phyloP scores from a whole-genome alignment of 2,797 vertebrate genomes.

The Leptoclinus maculatus region DNA sequence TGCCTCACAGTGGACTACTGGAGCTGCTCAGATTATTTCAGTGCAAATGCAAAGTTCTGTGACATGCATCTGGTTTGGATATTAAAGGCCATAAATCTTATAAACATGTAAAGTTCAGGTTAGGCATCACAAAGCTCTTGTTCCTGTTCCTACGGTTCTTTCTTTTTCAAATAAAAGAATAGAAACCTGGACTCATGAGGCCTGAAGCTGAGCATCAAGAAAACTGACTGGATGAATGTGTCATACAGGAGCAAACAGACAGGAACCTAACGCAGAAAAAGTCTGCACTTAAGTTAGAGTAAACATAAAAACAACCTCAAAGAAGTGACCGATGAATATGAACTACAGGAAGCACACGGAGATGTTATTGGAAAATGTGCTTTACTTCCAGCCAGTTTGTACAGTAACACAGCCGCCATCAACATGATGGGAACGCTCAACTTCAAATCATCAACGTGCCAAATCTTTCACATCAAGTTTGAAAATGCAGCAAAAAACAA shows the following conservation, averaged over 20 bases:
- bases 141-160: conserved; percentile 8
- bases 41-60: conserved; percentile 60
- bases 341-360: conserved; percentile 31
- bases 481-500: conserved; percentile 18
- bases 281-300: conserved; percentile 14
- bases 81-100: conserved; percentile 64
- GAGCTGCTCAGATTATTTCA: conserved; percentile 46
- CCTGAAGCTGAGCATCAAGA: conserved; percentile 18
- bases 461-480: conserved; percentile 19
- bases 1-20: conserved; percentile 19
- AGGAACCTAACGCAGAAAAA: background rate
- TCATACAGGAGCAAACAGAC: background rate
- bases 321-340: conserved; percentile 5
- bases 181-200: background rate
- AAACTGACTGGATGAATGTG: background rate
- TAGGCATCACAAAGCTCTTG: conserved; percentile 1
- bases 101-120: conserved; percentile 10
- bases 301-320: background rate
- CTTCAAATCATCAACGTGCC: background rate
- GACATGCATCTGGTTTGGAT: conserved; percentile 33
- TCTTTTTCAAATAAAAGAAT: background rate
- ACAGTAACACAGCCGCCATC: conserved; percentile 43
- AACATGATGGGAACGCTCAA: conserved; percentile 46
- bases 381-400: conserved; percentile 16
- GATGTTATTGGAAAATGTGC: conserved; percentile 5